Evolutionary conservation across 2,113 vertebrate species (phyloP).

Genomic region (Nannospalax galili): DNA sequence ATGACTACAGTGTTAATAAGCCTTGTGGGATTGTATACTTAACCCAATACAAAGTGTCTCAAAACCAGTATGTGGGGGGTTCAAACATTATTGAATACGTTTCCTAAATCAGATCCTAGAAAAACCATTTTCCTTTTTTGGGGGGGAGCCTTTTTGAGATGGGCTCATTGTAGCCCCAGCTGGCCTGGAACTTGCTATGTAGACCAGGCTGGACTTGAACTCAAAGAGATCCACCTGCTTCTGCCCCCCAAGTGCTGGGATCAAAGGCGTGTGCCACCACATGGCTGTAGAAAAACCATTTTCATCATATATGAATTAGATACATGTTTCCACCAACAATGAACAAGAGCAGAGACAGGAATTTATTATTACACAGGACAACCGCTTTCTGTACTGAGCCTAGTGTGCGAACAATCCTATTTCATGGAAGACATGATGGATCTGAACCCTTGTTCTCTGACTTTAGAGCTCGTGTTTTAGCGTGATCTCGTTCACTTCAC

Average conservation of each 20-base stretch:
- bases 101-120: not conserved
- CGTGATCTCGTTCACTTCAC: not conserved
- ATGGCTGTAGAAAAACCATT: not conserved
- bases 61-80: no score
- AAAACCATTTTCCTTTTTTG: conserved; percentile 18
- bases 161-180: no score
- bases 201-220: no score
- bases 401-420: not conserved
- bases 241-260: no score
- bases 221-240: no score
- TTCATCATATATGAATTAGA: not conserved
- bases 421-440: not conserved
- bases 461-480: not conserved
- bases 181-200: no score
- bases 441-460: not conserved
- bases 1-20: not conserved
- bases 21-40: not conserved
- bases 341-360: not conserved
- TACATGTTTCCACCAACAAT: not conserved
- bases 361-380: not conserved
- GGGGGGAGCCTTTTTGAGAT: no score
- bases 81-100: no score
- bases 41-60: not conserved
- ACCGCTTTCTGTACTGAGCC: not conserved
- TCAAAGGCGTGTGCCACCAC: no score